Base-by-base conservation (phyloP, 2,797 vertebrate species). In the Dendrocincla fuliginosa region DNA sequence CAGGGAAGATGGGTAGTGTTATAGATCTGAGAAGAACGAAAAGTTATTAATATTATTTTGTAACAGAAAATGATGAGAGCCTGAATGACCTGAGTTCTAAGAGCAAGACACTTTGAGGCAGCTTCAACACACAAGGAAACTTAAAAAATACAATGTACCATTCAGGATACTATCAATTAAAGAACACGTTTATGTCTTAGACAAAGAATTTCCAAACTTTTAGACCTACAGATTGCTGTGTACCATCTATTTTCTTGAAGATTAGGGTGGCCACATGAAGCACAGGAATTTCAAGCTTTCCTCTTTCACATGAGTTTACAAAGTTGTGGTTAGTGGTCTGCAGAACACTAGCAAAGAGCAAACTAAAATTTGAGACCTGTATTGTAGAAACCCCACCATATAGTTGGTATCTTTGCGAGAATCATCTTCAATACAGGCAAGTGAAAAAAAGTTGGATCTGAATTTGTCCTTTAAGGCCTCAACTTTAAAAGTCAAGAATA, bases 1-100 rank as follows among this genome's bases (percentile, higher is more conserved):
- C 42, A 47, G 16, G 33, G 44, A 30, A 47, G 25, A 59, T 24
- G 4, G 14, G 24, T 20, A 64, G 24, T 0, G 0, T 33, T 56
- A 85, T 0, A 73, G 28, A 41, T 44, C 57, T 52, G 5, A 89
- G 28, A 89, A 74, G 47, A 84, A 75, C 69, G 8, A 53, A 6
- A 55, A 67, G 23, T 33, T 41, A 76, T 15, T 27, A 56, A 67
- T 9, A 32, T 23, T 59, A 50, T 56, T 60, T 71, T n/a, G 1
- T 49, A 82, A 87, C 12, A 68, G n/a, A 79, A 73, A 73, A 85
- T 24, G 1, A 56, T 1, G 9, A 94, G 2, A 87, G 10, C 18
- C 44, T 63, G 14, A 16, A 76, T 11, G 14, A 82, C 23, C 47
- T 7, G 27, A 87, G 30, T 76, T 69, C 11, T 44, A 79, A 76